phyloP scores from a whole-genome alignment of 1,140 invertebrate species.

The Thaumetopoea pityocampa region DNA sequence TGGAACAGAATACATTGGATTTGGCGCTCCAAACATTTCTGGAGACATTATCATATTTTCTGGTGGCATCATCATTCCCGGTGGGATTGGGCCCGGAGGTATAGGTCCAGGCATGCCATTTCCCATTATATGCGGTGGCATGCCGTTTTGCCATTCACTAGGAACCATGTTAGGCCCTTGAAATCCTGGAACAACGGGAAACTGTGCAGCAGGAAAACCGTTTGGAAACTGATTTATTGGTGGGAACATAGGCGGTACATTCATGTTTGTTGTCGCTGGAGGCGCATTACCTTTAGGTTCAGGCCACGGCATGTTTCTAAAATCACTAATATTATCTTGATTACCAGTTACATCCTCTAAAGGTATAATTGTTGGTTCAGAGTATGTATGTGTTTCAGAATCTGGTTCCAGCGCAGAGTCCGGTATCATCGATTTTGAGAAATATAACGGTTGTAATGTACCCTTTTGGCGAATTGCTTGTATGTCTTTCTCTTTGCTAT shows the following conservation, averaged over 20 bases:
- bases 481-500: conserved; percentile 90
- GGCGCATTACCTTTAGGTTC: conserved; percentile 83
- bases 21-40: conserved; percentile 75
- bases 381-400: conserved; percentile 84
- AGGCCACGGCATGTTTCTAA: conserved; percentile 85
- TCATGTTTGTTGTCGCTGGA: conserved; percentile 41
- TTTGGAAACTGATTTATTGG: conserved; percentile 69
- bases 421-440: conserved; percentile 89
- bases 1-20: conserved; percentile 58
- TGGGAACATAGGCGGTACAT: conserved; percentile 69
- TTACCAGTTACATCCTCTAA: conserved; percentile 90
- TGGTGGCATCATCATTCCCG: conserved; percentile 60
- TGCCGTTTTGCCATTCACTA: conserved; percentile 54
- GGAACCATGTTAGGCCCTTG: conserved; percentile 58
- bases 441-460: conserved; percentile 90
- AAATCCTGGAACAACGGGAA: conserved; percentile 50
- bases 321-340: conserved; percentile 86
- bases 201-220: conserved; percentile 55
- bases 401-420: conserved; percentile 92
- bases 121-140: conserved; percentile 48
- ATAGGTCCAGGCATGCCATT: conserved; percentile 50
- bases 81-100: conserved; percentile 37
- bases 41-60: conserved; percentile 68
- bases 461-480: conserved; percentile 90
- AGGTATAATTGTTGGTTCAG: conserved; percentile 89